Evolutionary conservation across 2,113 vertebrate genomes (phyloP).

Genomic region (Entosphenus tridentatus): DNA sequence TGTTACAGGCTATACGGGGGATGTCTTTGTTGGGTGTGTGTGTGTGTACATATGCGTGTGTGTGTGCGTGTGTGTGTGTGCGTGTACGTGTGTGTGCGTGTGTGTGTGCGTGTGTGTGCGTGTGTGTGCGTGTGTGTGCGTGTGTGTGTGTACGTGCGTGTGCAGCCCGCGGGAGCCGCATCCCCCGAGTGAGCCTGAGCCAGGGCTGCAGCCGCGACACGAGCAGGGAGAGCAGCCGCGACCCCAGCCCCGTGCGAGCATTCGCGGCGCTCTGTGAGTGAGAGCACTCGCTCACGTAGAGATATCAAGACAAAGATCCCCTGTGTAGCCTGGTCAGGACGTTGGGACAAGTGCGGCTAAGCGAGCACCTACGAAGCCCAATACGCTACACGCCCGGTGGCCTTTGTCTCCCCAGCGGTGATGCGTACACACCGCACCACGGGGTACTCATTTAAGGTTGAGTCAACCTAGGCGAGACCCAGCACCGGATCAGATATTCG

Average conservation of each 20-base stretch:
- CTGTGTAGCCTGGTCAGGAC: too few relatives aligned
- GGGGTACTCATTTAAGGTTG: too few relatives aligned
- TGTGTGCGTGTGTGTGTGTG: not conserved
- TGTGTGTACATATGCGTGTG: not conserved
- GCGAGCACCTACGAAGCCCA: too few relatives aligned
- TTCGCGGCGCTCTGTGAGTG: not conserved
- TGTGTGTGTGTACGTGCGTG: not conserved
- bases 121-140: not conserved
- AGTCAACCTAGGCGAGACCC: too few relatives aligned
- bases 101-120: not conserved
- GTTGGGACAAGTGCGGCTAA: too few relatives aligned
- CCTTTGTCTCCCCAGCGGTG: too few relatives aligned
- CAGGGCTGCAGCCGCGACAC: conserved; percentile 5
- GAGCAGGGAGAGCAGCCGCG: conserved; percentile 2
- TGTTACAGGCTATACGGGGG: too few relatives aligned
- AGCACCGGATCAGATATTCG: too few relatives aligned
- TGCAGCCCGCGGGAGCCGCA: not conserved
- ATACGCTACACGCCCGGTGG: too few relatives aligned
- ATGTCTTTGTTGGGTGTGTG: not conserved
- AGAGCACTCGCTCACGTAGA: not conserved
- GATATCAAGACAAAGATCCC: too few relatives aligned
- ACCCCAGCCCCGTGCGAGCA: not conserved
- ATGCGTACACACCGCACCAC: too few relatives aligned
- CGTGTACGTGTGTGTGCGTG: not conserved
- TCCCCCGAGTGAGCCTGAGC: not conserved